phyloP scores from a whole-genome alignment of 2,113 vertebrate genomes.

The Sapajus apella region DNA sequence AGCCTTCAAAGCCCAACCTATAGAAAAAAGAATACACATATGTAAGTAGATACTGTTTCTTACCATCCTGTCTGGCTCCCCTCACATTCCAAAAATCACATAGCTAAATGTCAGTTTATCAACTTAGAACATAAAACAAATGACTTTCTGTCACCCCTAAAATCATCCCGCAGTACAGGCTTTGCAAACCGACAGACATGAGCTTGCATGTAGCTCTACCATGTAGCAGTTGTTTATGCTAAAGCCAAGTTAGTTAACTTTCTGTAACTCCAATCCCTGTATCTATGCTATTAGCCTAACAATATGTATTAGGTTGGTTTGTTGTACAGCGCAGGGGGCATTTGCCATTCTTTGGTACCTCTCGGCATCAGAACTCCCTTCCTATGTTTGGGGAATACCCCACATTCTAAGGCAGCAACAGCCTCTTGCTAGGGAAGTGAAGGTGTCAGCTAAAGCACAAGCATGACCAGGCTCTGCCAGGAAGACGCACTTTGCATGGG shows the following conservation, averaged over 20 bases:
- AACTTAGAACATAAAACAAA: background rate
- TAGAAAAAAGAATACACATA: background rate
- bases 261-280: background rate
- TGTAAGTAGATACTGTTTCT: background rate
- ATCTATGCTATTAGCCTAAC: no score
- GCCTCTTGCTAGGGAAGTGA: background rate
- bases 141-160: background rate
- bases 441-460: background rate
- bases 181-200: background rate
- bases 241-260: background rate
- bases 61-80: background rate
- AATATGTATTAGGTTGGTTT: background rate
- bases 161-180: background rate
- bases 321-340: accelerated
- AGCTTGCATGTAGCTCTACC: background rate
- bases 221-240: background rate
- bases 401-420: background rate
- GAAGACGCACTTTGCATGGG: background rate
- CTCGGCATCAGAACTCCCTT: background rate
- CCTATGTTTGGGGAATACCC: background rate
- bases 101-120: background rate
- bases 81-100: background rate
- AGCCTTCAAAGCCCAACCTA: background rate
- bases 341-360: background rate
- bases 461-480: background rate